Percentiles rank a stretch among this genome's conserved stretches.
Evolutionary conservation across 2,888 invertebrate genomes (phyloP).

Genomic region (Dicycla oo): DNA sequence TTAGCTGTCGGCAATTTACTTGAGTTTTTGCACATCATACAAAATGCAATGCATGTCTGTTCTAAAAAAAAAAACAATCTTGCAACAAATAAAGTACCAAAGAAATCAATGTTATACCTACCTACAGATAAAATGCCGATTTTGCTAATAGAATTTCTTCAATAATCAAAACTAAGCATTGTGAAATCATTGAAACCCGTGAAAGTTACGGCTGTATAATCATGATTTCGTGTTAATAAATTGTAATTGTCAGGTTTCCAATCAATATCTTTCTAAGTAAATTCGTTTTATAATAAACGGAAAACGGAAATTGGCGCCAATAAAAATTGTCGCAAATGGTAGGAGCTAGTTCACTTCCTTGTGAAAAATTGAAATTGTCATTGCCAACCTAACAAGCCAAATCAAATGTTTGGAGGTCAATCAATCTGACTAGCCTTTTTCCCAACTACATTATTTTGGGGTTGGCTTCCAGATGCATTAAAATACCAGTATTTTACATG

Average conservation of each 20-base stretch:
- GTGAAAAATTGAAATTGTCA: conserved; percentile 19
- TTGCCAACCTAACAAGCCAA: conserved; percentile 16
- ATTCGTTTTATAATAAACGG: background rate
- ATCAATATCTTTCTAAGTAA: background rate
- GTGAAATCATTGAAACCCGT: conserved; percentile 25
- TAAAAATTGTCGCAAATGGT: conserved; percentile 9
- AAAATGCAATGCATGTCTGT: background rate
- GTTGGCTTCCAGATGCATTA: background rate
- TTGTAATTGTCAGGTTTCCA: conserved; percentile 10
- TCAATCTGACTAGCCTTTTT: background rate
- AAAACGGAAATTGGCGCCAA: conserved; percentile 17
- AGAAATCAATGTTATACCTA: background rate
- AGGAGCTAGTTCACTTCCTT: conserved; percentile 1
- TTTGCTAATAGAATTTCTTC: conserved; percentile 40
- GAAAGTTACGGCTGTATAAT: conserved; percentile 5
- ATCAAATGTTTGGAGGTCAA: background rate
- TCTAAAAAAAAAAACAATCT: conserved; percentile 9
- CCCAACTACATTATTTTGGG: background rate
- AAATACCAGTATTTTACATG: background rate
- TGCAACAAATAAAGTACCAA: conserved; percentile 27
- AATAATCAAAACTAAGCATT: conserved; percentile 17
- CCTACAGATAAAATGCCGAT: background rate
- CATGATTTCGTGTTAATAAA: conserved; percentile 24
- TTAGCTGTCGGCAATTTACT: background rate
- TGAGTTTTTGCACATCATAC: background rate